Conservation (phyloP, 2,888 invertebrate species). For the Synergus laeviventris region DNA sequence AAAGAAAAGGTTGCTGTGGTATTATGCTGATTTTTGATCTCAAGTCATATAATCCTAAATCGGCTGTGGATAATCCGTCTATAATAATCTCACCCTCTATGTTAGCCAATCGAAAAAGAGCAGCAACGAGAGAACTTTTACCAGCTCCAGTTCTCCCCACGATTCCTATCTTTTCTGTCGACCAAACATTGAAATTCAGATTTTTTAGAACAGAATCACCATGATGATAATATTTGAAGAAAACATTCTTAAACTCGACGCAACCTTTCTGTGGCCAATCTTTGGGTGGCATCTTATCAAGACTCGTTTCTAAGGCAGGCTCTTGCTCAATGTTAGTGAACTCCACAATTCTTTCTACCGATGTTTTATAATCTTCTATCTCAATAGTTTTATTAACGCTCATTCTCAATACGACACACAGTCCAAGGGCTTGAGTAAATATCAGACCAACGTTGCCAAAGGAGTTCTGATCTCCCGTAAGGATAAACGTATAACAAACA, state of each 20-base stretch:
- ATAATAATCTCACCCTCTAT: conserved; percentile 82
- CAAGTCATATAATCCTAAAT: conserved; percentile 80
- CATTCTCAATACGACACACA: too few relatives aligned
- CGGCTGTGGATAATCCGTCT: conserved; percentile 80
- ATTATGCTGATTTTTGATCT: conserved; percentile 81
- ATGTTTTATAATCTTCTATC: conserved; percentile 80
- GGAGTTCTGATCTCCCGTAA: too few relatives aligned
- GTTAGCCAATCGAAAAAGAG: conserved; percentile 83
- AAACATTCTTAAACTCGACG: conserved; percentile 78
- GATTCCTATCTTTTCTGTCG: conserved; percentile 81
- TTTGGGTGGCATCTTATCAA: conserved; percentile 74
- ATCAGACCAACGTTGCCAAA: too few relatives aligned
- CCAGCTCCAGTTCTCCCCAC: conserved; percentile 84
- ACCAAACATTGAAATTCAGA: conserved; percentile 77
- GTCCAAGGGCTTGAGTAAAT: too few relatives aligned
- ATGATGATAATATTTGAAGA: conserved; percentile 77
- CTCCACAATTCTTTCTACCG: conserved; percentile 86
- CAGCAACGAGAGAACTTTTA: conserved; percentile 83
- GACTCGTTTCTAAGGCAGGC: conserved; percentile 73
- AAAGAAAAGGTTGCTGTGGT: conserved; percentile 79
- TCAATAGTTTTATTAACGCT: conserved; percentile 83
- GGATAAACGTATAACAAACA: too few relatives aligned
- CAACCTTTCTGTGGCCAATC: conserved; percentile 79
- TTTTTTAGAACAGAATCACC: conserved; percentile 77
- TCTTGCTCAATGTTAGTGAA: conserved; percentile 80